These are phyloP conservation scores for Mamestra configurata DNA, from an alignment of 1,140 invertebrate genomes.

Conservation along the genomic window DNA sequence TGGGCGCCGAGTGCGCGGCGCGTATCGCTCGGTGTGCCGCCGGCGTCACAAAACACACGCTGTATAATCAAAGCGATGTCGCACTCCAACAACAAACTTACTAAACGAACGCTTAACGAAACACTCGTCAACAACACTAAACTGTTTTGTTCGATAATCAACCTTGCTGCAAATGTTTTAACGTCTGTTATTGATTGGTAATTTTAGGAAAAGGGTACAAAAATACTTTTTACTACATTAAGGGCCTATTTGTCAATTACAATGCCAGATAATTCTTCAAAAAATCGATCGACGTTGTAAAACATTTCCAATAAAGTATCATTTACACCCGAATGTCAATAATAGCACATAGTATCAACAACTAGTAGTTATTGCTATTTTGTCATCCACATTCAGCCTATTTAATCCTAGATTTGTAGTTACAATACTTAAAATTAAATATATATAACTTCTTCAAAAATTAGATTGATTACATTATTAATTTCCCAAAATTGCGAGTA, in stretches of 20 bases:
- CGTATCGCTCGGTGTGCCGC: background rate
- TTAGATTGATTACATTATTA: slow-evolving; percentile 38
- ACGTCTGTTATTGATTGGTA: background rate
- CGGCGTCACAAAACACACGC: slow-evolving; percentile 41
- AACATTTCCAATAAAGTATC: slow-evolving; percentile 29
- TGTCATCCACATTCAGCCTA: slow-evolving; percentile 31
- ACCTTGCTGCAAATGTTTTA: slow-evolving; percentile 40
- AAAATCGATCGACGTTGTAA: background rate
- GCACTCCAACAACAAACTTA: slow-evolving; percentile 51
- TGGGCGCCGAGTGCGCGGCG: too few relatives aligned
- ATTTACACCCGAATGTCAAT: slow-evolving; percentile 23
- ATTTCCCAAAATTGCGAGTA: slow-evolving; percentile 31
- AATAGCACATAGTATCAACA: slow-evolving; percentile 38
- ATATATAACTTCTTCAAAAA: slow-evolving; percentile 48
- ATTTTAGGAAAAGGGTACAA: slow-evolving; percentile 1
- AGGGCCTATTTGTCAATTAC: background rate
- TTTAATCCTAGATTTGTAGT: slow-evolving; percentile 40
- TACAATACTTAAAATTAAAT: slow-evolving; percentile 49
- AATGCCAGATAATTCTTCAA: background rate
- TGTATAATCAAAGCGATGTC: slow-evolving; percentile 20
- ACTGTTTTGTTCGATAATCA: slow-evolving; percentile 42
- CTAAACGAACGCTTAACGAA: slow-evolving; percentile 39
- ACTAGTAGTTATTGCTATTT: slow-evolving; percentile 35
- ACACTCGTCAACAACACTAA: slow-evolving; percentile 48
- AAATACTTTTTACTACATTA: background rate